Evolutionary conservation across 2,888 invertebrate species (phyloP).

Genomic region (Rhagonycha fulva): DNA sequence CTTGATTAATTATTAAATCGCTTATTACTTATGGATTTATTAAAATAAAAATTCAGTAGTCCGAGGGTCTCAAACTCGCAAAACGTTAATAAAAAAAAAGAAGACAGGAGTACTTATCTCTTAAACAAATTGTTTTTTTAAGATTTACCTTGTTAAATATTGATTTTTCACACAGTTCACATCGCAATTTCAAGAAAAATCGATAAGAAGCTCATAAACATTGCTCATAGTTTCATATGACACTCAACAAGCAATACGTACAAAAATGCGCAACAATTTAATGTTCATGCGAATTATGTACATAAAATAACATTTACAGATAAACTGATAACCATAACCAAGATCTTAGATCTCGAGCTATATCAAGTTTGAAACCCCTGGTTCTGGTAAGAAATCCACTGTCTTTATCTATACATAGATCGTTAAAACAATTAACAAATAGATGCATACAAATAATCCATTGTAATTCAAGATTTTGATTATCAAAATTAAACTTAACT

Average conservation of each 20-base stretch:
- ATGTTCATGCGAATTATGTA: not conserved
- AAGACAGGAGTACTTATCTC: too few relatives aligned
- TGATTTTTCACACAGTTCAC: not conserved
- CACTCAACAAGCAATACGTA: not conserved
- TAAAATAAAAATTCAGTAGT: not conserved
- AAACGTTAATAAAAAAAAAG: too few relatives aligned
- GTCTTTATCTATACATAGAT: not conserved
- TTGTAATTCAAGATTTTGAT: not conserved
- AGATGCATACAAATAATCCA: too few relatives aligned
- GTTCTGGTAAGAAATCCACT: too few relatives aligned
- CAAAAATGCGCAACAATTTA: too few relatives aligned
- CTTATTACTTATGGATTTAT: not conserved
- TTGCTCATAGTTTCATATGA: not conserved
- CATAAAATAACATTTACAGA: not conserved
- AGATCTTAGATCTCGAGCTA: not conserved
- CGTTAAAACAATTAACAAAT: not conserved
- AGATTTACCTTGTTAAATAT: not conserved
- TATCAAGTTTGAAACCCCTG: too few relatives aligned
- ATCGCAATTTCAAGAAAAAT: not conserved
- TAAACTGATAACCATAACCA: not conserved
- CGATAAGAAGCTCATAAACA: not conserved
- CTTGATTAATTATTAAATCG: not conserved
- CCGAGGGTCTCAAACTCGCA: not conserved
- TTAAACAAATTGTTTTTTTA: too few relatives aligned
- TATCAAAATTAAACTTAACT: not conserved